Evolutionary conservation across 2,113 vertebrate species (phyloP), one percentile per base, ranked within the genome.

Genomic region (Prolemur simus): DNA sequence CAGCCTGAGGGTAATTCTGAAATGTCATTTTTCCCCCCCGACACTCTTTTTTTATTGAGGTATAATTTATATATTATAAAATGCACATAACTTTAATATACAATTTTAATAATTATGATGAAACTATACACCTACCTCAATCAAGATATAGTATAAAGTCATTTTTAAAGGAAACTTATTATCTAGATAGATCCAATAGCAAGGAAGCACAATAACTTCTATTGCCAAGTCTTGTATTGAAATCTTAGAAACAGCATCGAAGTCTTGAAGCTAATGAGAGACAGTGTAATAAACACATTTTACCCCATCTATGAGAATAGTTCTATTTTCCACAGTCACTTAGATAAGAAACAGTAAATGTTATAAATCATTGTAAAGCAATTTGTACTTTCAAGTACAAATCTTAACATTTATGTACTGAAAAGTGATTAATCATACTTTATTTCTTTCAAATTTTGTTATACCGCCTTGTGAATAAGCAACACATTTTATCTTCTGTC

Each of bases 391-490:
- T 89, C 60, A 86, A 69, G 60, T 78, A 73, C 64, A 87, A 94
- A 93, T 77, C 95, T 92, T 86, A 91, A 80, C 88, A 95, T 86
- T 84, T 71, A 25, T 56, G 37, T 64, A 42, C 83, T 68, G 81
- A 87, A 74, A 94, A 89, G 81, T 90, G 78, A 96, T 96, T 93
- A 95, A 96, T 93, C 95, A 95, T 66, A 86, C 78, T 96, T 95
- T 73, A 86, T 94, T 96, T 87, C 93, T 63, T 92, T 86, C 88
- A 77, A 77, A 68, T 81, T 90, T 95, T 94, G 39, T 87, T 76
- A 60, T n/a, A 20, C 25, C 2, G 8, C 63, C 56, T 64, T 37
- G 60, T 69, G 63, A 96, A 96, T 93, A 94, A 94, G 39, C 77
- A 2, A 74, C 27, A 47, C 4, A 71, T 52, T 56, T 87, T 94